Conservation (phyloP, 2,888 invertebrate species). For the Glyphotaelius pellucidus region DNA sequence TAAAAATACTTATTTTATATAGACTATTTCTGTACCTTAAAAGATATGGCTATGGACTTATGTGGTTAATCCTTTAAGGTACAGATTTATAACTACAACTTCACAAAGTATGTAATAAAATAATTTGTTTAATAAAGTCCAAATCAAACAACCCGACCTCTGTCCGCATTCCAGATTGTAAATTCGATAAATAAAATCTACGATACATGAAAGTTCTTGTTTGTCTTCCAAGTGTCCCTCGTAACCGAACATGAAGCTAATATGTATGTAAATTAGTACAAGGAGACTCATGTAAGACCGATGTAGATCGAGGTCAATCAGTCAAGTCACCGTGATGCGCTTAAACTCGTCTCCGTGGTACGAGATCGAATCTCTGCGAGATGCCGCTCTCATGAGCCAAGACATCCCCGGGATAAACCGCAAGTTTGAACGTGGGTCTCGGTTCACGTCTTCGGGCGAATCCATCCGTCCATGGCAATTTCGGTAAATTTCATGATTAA, state of each 20-base stretch:
- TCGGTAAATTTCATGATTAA: background rate
- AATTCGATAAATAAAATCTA: slow-evolving; percentile 11
- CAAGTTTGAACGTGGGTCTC: slow-evolving; percentile 17
- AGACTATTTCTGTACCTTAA: too few relatives aligned
- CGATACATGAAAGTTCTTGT: background rate
- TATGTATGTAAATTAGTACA: slow-evolving; percentile 49
- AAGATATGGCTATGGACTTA: too few relatives aligned
- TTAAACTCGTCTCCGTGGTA: slow-evolving; percentile 5
- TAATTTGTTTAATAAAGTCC: background rate
- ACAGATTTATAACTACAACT: too few relatives aligned
- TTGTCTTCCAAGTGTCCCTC: slow-evolving; percentile 6
- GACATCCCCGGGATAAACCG: slow-evolving; percentile 17
- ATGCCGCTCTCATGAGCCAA: background rate
- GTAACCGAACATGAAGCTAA: slow-evolving; percentile 1
- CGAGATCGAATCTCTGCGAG: slow-evolving; percentile 19
- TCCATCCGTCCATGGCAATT: background rate
- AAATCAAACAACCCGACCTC: background rate
- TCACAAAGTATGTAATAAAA: too few relatives aligned
- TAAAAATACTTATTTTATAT: too few relatives aligned
- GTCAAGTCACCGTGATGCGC: slow-evolving; percentile 32
- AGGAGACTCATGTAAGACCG: slow-evolving; percentile 33
- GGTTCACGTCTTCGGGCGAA: background rate
- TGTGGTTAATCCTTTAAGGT: too few relatives aligned
- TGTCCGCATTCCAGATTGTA: background rate
- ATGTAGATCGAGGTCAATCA: slow-evolving; percentile 44